Evolutionary conservation across 2,113 vertebrate species (phyloP).

Genomic region (Aegypius monachus): DNA sequence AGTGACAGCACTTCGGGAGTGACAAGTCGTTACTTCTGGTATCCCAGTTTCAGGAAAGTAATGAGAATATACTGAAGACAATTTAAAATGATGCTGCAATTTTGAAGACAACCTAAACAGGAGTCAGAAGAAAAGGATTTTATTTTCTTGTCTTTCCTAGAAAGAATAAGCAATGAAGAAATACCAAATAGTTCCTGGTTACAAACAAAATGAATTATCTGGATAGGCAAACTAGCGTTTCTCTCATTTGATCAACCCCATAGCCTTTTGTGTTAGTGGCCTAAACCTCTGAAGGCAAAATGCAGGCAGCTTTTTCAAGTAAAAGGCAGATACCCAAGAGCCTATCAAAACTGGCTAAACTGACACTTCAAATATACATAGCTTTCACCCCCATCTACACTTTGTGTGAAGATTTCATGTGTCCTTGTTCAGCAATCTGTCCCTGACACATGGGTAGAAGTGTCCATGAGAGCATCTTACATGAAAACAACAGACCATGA

Average conservation of each 20-base stretch:
- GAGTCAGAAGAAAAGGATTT: background rate
- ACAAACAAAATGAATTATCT: background rate
- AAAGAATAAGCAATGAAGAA: background rate
- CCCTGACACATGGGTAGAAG: background rate
- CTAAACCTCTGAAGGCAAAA: background rate
- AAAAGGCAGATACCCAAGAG: background rate
- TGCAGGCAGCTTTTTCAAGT: background rate
- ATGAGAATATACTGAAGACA: constrained; percentile 90
- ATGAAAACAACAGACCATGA: background rate
- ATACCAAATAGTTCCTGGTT: background rate
- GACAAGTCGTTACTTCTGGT: constrained; percentile 93
- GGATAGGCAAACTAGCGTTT: background rate
- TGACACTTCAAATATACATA: background rate
- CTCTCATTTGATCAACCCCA: background rate
- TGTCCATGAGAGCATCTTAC: background rate
- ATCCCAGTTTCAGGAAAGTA: constrained; percentile 75
- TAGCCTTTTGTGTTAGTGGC: background rate
- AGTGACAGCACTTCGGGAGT: constrained; percentile 86
- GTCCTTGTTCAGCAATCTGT: background rate
- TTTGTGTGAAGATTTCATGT: background rate
- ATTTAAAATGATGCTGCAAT: constrained; percentile 81
- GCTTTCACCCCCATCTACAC: background rate
- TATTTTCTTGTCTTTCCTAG: background rate
- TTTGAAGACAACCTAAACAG: constrained; percentile 63
- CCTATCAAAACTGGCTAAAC: background rate